Base-by-base conservation (phyloP, 2,797 vertebrate genomes). In the Peromyscus attwateri region DNA sequence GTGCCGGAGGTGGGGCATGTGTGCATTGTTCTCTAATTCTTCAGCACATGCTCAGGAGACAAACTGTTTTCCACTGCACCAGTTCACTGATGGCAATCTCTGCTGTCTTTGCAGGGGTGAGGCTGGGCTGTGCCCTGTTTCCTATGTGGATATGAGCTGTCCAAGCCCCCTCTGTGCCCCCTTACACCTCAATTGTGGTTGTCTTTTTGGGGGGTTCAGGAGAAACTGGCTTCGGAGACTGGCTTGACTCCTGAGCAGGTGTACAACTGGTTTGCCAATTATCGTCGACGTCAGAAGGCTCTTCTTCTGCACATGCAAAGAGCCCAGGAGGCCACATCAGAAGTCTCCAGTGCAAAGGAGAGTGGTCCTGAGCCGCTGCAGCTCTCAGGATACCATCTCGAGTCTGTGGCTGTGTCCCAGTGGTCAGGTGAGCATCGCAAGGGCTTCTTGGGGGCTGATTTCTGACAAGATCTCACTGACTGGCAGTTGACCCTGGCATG, bases 251-350 rank as follows among this genome's bases (percentile, higher is more conserved):
- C 81, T 21, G 52, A 77, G 71, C 98, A 98, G 92, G 60, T 98
- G 77, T 98, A 98, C 96, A 98, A 98, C 0, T 98, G 98, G 98
- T 98, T 99, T 96, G 98, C 98, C 89, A 98, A 98, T 87, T 98
- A 98, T 57, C 98, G 96, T 12, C 87, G 97, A 13, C 98, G 97
- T 25, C 97, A 92, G 13, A 97, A 97, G 40, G 55, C 64, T 25
- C 8, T 52, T 49, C 46, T 60, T 2, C 91, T 34, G 49, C 46
- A 23, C 0, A 0, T 1, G 0, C n/a, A 34, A 14, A 37, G 73
- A 0, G 82, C 55, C 1, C 46, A 16, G 4, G 52, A 60, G 29
- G n/a, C 19, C 23, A 0, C 5, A 0, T 31, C 57, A 0, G 73
- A 52, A 23, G 79, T 66, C 16, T 83, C 75, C 87, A 46, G 21